Evolutionary conservation across 2,797 vertebrate genomes (phyloP), one percentile per base, ranked within the genome.

Genomic region (Limnodromus scolopaceus): DNA sequence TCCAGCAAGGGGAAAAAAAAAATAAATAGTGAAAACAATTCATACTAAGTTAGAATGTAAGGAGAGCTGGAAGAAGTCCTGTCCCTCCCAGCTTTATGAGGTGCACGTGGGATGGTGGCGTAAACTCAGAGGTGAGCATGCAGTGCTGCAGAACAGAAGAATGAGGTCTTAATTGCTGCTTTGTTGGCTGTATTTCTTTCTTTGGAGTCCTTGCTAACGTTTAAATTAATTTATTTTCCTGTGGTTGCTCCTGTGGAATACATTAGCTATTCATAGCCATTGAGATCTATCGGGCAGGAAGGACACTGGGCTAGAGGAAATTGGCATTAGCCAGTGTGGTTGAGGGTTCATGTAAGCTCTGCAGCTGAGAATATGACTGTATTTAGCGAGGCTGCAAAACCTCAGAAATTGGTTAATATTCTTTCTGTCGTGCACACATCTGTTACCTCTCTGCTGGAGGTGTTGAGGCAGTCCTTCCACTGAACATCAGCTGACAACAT

Each of bases 181-280:
- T 93, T 92, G 57, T 89, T 97, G 90, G 61, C 90, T 95, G 57
- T 76, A 65, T 74, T 96, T 96, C 88, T 96, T 96, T 94, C 80
- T 86, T 70, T 57, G 78, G 77, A 98, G 92, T 92, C 68, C 43
- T 93, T 97, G 65, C 94, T 96, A 93, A 93, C 94, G 92, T 97
- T 95, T 93, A 92, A 92, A 95, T 93, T 90, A 96, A 95, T 97
- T 95, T 93, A 54, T 95, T 95, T 96, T 96, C 91, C 91, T 88
- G 51, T 95, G 90, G 80, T 96, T 96, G 82, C 88, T 97, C 72
- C 86, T 97, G 94, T 95, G 95, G 90, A 97, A 95, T 93, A 78
- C 87, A 87, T 97, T 94, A 97, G 93, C 85, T 89, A 75, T 95
- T 96, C 91, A 84, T 93, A 95, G 89, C 57, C 93, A 72, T 72